Base-by-base conservation (phyloP, 2,888 invertebrate genomes). In the Ophion ellenae region DNA sequence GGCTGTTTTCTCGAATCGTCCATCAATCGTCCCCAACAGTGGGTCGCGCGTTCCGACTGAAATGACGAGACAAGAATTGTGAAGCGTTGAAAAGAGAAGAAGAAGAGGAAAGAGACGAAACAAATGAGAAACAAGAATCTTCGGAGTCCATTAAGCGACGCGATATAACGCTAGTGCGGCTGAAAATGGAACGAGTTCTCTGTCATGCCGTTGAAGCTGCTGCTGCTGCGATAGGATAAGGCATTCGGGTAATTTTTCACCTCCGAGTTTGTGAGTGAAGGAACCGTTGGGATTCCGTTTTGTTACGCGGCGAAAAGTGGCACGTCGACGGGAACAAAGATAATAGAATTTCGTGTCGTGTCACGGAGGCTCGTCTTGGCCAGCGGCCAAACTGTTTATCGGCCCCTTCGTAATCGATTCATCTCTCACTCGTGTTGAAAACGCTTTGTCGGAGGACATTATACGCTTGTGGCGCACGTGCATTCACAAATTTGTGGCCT, bases 311-410 rank as follows among this genome's bases (percentile, higher is more conserved):
- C 63, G 74, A 75, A 66, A 81, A 76, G 63, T 70, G 47, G 70
- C 70, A 73, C 61, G 20, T 73, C 59, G 36, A 61, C 78, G 45
- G 14, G 32, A 75, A 45, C 70, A 64, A 84, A 67, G 86, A 84
- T 86, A 86, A 86, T 84, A 84, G 86, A 86, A 86, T 86, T 84
- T 84, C 66, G 76, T 76, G 75, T 81, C 84, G 76, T 76, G 75
- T 81, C 84, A 73, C 71, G 80, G 64, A 64, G 59, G 67, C 70
- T 80, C 59, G 70, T 45, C 28, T 63, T 32, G 78, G 10, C 73
- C 78, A 76, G 59, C 64, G 32, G 24, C 59, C 40, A 61, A 61
- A 71, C 67, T n/a, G 69, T 74, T 79, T 81, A 84, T 81, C 84
- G 76, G 63, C 61, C 71, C 9, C 53, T 40, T 76, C 70, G 84